Evolutionary conservation across 2,888 invertebrate genomes (phyloP), one percentile per base, ranked within the genome.

Genomic region (Nomada lathburiana): DNA sequence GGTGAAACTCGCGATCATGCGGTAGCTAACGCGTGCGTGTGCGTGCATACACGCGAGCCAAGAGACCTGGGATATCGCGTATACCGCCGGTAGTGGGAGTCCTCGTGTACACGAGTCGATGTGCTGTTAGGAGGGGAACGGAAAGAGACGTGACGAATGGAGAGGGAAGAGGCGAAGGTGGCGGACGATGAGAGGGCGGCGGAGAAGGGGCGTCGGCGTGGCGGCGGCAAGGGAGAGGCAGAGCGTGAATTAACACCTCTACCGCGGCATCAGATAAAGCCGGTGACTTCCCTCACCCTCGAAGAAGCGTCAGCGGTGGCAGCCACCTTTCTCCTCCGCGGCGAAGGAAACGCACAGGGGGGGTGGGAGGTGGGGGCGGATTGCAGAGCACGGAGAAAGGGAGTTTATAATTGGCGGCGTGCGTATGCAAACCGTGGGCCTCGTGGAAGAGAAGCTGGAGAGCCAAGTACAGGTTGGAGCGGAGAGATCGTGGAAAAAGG

Each of bases 161-260:
- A 20, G 53, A 29, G 44, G 60, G 60, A 23, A 9, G 23, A 20
- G 65, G 36, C 50, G 44, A 16, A 29, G 44, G 29, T 20, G 62
- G 44, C 11, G 52, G 13, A 16, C 29, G 64, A 11, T 5, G 20
- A 36, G 55, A 20, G 42, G 29, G 18, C 5, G 76, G 20, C n/a
- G 60, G 29, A 29, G 60, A 64, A 57, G 55, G 44, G 50, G 59
- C 10, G 68, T 18, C 52, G 62, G 62, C 47, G 47, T 47, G 18
- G 80, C 80, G 80, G 83, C 20, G 57, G 76, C 68, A 60, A 55
- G 72, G 75, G 80, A 69, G 76, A 81, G 79, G 80, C 70, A 80
- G 88, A 89, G 89, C 90, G 91, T 91, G 93, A 93, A 93, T 93
- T 93, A 93, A 93, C 93, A 93, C 93, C 93, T 93, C 92, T 91